Evolutionary conservation across 2,888 invertebrate genomes (phyloP).

Genomic region (Galerucella calmariensis): DNA sequence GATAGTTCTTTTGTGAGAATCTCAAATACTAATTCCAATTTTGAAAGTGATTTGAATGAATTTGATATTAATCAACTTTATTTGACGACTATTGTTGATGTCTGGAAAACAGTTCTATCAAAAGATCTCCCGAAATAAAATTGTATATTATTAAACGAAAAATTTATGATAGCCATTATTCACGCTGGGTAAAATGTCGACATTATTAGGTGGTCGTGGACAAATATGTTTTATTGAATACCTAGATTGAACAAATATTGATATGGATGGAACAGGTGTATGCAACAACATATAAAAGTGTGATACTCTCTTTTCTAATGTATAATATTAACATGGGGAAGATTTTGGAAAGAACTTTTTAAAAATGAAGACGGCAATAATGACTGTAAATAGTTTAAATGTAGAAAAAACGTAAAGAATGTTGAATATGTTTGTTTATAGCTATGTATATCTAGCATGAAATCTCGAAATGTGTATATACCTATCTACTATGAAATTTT

Average conservation of each 20-base stretch:
- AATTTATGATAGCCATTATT: too few relatives aligned
- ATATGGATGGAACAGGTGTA: slow-evolving; percentile 8
- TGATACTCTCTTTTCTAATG: slow-evolving; percentile 23
- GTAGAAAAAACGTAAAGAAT: slow-evolving; percentile 51
- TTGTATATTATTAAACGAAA: too few relatives aligned
- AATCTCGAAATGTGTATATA: slow-evolving; percentile 57
- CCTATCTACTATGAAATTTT: slow-evolving; percentile 19
- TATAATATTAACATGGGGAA: slow-evolving; percentile 16
- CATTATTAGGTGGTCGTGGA: too few relatives aligned
- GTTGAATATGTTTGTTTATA: slow-evolving; percentile 56
- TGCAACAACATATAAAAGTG: slow-evolving; percentile 15
- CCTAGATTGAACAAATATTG: neutral
- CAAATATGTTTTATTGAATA: neutral
- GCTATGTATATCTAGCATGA: slow-evolving; percentile 53
- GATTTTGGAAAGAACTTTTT: slow-evolving; percentile 21
- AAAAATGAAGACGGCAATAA: slow-evolving; percentile 60
- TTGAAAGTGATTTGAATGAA: too few relatives aligned
- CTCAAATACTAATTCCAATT: too few relatives aligned
- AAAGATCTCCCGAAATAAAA: too few relatives aligned
- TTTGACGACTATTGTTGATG: too few relatives aligned
- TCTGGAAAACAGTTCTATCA: too few relatives aligned
- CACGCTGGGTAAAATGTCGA: too few relatives aligned
- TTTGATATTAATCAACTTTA: too few relatives aligned
- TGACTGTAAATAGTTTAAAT: slow-evolving; percentile 57
- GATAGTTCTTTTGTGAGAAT: neutral